Base-by-base conservation (phyloP, 1,140 invertebrate species). In the Apis dorsata region DNA sequence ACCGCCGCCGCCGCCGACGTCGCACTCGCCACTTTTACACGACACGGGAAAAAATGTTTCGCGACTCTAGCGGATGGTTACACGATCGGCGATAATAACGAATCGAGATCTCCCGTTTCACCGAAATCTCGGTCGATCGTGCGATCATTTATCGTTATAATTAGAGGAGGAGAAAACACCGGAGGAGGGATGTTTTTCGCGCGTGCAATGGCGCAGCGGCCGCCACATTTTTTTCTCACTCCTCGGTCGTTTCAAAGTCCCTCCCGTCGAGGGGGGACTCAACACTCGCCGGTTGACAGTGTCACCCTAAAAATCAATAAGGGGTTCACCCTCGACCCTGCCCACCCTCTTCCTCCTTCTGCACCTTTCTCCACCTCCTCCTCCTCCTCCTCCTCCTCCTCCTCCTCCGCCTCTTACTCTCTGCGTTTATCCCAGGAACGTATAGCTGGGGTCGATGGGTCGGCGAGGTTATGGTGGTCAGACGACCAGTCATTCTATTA, bases 221-320 rank as follows among this genome's bases (percentile, higher is more conserved):
- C 90, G 91, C 91, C 92, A 79, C 69, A 92, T 94, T 91, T 92
- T 44, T 91, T 84, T 85, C 73, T 85, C 78, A 53, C 70, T 76
- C 76, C 75, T 71, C 84, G 34, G 83, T 74, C 89, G 89, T 91
- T 93, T 90, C 89, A 92, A 92, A 93, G 93, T 94, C 92, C 66
- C 65, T 92, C 91, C 92, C 91, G 92, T 93, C 93, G 93, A 92
- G 93, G 92, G 34, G 92, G 85, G 91, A 93, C 93, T 93, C 92
- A 91, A 93, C 90, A 91, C 90, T 90, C 89, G 89, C 83, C 86
- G 90, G 94, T 95, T 95, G 94, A 95, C 94, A 95, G 94, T 95
- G 95, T 95, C 95, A 95, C 95, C 94, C 95, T 95, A 95, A 95
- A 95, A 95, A 95, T 95, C 95, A 95, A 95, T 95, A 95, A 95